Conservation (phyloP, 2,113 vertebrate species). For the Neoarius graeffei region DNA sequence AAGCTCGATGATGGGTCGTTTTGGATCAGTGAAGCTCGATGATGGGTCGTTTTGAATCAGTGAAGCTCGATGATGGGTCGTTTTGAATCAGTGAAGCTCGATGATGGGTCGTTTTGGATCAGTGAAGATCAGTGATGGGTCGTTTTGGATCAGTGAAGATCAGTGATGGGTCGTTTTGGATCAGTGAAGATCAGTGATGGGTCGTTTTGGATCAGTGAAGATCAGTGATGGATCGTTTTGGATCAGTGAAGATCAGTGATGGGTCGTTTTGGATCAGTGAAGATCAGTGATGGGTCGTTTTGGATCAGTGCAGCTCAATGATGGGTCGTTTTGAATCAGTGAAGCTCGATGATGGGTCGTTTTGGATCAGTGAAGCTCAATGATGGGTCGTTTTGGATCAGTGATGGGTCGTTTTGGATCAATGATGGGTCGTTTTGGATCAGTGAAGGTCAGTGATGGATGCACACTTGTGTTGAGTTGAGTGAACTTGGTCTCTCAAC, state of each 20-base stretch:
- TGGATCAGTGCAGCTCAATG: accelerated
- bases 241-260: too few species aligned
- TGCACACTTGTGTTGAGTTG: not conserved
- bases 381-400: not conserved
- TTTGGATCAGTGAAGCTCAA: too few species aligned
- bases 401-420: not conserved
- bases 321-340: not conserved
- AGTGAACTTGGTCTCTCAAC: too few species aligned
- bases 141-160: not conserved
- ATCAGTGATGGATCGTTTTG: too few species aligned
- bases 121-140: not conserved
- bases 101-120: not conserved
- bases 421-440: not conserved
- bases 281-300: not conserved
- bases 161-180: not conserved
- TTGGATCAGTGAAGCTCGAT: not conserved
- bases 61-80: not conserved
- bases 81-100: not conserved
- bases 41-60: not conserved
- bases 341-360: not conserved
- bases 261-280: too few species aligned
- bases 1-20: not conserved
- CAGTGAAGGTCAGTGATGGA: not conserved
- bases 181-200: too few species aligned
- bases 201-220: too few species aligned